Conservation (phyloP, 2,888 invertebrate genomes). For the Hydriomena furcata region DNA sequence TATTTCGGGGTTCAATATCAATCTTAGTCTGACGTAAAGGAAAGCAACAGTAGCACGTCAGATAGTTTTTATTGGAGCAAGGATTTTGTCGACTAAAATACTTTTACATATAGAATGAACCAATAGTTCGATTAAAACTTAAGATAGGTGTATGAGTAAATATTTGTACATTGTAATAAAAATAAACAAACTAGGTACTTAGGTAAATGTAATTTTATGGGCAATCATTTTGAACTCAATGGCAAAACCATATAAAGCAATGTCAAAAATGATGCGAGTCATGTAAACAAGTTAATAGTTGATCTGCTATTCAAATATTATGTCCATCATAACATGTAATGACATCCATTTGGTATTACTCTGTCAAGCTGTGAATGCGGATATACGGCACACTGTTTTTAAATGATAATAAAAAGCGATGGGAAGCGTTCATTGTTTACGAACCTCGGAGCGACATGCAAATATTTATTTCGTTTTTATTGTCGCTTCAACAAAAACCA, state of each 20-base stretch:
- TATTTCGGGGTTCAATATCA: constrained; percentile 42
- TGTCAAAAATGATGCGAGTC: constrained; percentile 17
- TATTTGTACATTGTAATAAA: too few species aligned
- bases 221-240: constrained; percentile 14
- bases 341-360: constrained; percentile 14
- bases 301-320: constrained; percentile 5
- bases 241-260: constrained; percentile 15
- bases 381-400: constrained; percentile 15
- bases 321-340: background rate
- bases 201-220: background rate
- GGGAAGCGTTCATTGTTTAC: constrained; percentile 16
- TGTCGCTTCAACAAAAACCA: background rate
- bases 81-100: background rate
- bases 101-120: background rate
- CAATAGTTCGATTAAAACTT: background rate
- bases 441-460: constrained; percentile 9
- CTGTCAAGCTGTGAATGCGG: constrained; percentile 8
- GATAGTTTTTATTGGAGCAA: constrained; percentile 1
- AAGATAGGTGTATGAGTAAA: too few species aligned
- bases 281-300: constrained; percentile 3
- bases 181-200: too few species aligned
- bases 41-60: constrained; percentile 7
- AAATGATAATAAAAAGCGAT: constrained; percentile 16
- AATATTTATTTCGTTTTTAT: constrained; percentile 26
- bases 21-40: constrained; percentile 29